Evolutionary conservation across 2,888 invertebrate species (phyloP).

Genomic region (Drosophila melanosoma): DNA sequence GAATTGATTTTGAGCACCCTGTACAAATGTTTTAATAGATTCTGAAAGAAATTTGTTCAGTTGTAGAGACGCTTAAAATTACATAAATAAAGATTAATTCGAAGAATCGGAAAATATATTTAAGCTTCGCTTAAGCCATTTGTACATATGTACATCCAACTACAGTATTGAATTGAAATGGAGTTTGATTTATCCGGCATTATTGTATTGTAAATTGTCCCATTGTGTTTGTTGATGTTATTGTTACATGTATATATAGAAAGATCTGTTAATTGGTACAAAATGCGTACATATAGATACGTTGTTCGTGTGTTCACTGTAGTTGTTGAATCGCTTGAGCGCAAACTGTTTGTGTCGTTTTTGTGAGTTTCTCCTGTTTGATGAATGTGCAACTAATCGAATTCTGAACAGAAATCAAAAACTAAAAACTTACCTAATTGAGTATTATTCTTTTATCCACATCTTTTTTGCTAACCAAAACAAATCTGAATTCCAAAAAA

Average conservation of each 20-base stretch:
- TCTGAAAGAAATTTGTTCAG: slow-evolving; percentile 18
- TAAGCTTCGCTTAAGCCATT: neutral
- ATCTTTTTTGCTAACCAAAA: slow-evolving; percentile 72
- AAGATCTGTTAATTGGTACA: neutral
- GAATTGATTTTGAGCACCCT: slow-evolving; percentile 25
- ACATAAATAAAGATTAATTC: neutral
- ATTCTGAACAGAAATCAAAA: slow-evolving; percentile 48
- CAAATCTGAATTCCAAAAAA: slow-evolving; percentile 40
- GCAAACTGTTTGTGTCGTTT: slow-evolving; percentile 52
- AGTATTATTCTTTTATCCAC: slow-evolving; percentile 79
- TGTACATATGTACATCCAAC: neutral
- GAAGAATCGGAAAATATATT: neutral
- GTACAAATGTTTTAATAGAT: slow-evolving; percentile 7
- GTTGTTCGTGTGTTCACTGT: slow-evolving; percentile 53
- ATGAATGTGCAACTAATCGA: slow-evolving; percentile 68
- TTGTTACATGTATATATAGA: slow-evolving; percentile 1
- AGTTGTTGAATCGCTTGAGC: slow-evolving; percentile 50
- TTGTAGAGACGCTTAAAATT: neutral
- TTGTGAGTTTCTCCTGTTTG: slow-evolving; percentile 63
- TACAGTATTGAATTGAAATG: slow-evolving; percentile 4
- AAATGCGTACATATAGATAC: slow-evolving; percentile 14
- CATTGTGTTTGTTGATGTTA: slow-evolving; percentile 31
- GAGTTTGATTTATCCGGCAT: slow-evolving; percentile 1
- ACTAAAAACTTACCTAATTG: slow-evolving; percentile 74
- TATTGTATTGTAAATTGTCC: slow-evolving; percentile 28